These are phyloP conservation scores for Proteles cristata DNA, from an alignment of 2,113 vertebrate species.

Conservation along the genomic window DNA sequence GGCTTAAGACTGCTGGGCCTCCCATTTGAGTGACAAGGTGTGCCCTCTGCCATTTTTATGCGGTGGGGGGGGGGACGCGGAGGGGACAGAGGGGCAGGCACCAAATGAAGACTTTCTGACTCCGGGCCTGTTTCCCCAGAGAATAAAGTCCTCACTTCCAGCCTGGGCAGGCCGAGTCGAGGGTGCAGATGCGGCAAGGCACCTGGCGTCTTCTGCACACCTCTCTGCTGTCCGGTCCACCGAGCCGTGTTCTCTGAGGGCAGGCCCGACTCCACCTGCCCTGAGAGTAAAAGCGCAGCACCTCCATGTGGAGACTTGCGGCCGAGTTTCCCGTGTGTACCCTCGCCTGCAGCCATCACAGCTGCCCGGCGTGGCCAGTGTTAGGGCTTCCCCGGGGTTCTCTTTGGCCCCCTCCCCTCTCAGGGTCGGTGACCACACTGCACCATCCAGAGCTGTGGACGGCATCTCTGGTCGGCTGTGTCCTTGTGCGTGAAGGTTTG, in stretches of 20 bases:
- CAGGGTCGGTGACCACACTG: accelerated
- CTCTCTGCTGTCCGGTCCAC: not conserved
- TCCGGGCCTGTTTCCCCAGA: not conserved
- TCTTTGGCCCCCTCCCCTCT: not conserved
- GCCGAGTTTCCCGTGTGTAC: accelerated
- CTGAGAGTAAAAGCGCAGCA: not conserved
- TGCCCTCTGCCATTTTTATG: not conserved
- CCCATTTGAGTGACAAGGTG: accelerated
- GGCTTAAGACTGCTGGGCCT: not conserved
- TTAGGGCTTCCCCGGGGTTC: not conserved
- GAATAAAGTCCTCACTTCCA: not conserved
- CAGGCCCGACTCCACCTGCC: not conserved
- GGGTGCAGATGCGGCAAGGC: not conserved
- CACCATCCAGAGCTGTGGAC: not conserved
- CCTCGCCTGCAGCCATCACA: accelerated
- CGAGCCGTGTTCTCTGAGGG: not conserved
- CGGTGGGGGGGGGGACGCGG: not conserved
- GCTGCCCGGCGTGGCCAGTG: accelerated
- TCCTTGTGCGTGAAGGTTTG: not conserved
- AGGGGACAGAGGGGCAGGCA: not conserved
- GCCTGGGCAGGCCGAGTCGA: not conserved
- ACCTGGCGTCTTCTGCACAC: not conserved
- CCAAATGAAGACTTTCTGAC: not conserved
- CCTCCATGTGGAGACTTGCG: accelerated
- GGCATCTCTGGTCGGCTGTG: not conserved